These are phyloP conservation scores for Anoura caudifer DNA, from an alignment of 2,113 vertebrate genomes.

Conservation along the genomic window DNA sequence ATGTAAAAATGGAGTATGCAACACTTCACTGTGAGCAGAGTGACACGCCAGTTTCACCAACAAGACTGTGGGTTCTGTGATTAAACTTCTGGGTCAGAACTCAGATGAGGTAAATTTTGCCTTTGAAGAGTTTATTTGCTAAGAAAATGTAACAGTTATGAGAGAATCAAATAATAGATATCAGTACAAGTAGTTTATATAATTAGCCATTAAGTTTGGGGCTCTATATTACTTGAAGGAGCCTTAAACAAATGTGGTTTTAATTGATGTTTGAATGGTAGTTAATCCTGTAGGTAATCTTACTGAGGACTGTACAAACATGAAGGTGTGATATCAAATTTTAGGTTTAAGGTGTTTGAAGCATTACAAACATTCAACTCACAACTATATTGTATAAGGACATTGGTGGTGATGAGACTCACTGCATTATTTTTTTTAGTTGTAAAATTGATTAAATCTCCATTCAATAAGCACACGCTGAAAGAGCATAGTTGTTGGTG, in stretches of 20 bases:
- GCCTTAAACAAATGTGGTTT: slow-evolving; percentile 78
- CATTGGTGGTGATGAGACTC: slow-evolving; percentile 78
- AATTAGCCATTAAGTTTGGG: slow-evolving; percentile 76
- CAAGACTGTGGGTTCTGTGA: slow-evolving; percentile 90
- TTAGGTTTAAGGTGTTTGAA: slow-evolving; percentile 77
- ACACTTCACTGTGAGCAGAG: slow-evolving; percentile 89
- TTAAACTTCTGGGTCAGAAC: slow-evolving; percentile 90
- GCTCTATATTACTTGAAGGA: slow-evolving; percentile 71
- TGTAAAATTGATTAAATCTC: slow-evolving; percentile 57
- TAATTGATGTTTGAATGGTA: slow-evolving; percentile 81
- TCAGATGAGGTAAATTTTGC: slow-evolving; percentile 89
- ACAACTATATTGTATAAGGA: slow-evolving; percentile 77
- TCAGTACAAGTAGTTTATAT: slow-evolving; percentile 76
- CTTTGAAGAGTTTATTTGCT: slow-evolving; percentile 83
- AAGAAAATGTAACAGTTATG: slow-evolving; percentile 76
- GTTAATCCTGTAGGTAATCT: slow-evolving; percentile 77
- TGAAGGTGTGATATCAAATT: slow-evolving; percentile 74
- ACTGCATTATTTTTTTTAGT: slow-evolving; percentile 58
- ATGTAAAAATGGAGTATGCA: slow-evolving; percentile 91
- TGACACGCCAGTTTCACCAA: slow-evolving; percentile 90
- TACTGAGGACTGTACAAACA: slow-evolving; percentile 79
- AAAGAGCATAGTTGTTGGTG: slow-evolving; percentile 77
- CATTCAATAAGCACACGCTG: slow-evolving; percentile 73
- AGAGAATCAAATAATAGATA: slow-evolving; percentile 74
- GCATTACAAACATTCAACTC: slow-evolving; percentile 73